These are phyloP conservation scores for Anisognathus igniventris DNA, from an alignment of 2,797 vertebrate species.

Conservation along the genomic window DNA sequence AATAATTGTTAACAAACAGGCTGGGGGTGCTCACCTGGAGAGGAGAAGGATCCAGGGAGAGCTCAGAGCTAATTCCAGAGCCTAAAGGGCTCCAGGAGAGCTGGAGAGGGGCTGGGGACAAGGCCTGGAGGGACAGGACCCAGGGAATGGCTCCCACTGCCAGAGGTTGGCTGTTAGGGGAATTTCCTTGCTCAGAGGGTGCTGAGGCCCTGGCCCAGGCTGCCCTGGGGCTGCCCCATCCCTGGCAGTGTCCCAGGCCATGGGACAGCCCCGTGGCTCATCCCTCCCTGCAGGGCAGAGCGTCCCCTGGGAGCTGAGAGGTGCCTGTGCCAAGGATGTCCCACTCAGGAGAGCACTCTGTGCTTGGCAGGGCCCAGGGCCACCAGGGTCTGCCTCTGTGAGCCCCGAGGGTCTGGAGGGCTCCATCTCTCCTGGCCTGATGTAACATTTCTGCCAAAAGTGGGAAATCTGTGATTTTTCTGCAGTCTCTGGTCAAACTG, in stretches of 20 bases:
- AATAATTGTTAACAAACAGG: not conserved
- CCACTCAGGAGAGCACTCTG: rapidly evolving
- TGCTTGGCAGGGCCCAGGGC: not conserved
- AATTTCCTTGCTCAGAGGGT: not conserved
- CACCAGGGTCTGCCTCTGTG: not conserved
- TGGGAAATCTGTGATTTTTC: not conserved
- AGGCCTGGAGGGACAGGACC: not conserved
- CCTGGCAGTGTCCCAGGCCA: not conserved
- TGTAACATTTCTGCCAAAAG: not conserved
- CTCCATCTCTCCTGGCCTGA: not conserved
- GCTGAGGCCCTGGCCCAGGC: not conserved
- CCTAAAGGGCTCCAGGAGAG: not conserved
- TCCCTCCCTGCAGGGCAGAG: not conserved
- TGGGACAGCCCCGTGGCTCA: not conserved
- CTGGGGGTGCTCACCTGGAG: not conserved
- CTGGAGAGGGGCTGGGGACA: not conserved
- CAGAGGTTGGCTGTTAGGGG: not conserved
- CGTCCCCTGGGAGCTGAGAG: not conserved
- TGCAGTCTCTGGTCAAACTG: not conserved
- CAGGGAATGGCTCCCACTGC: not conserved
- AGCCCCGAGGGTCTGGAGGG: rapidly evolving
- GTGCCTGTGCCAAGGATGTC: not conserved
- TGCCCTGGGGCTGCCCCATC: not conserved
- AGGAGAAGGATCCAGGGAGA: not conserved
- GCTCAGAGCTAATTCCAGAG: not conserved